Conservation (phyloP, 2,888 invertebrate species). For the Drosophila prolongata region DNA sequence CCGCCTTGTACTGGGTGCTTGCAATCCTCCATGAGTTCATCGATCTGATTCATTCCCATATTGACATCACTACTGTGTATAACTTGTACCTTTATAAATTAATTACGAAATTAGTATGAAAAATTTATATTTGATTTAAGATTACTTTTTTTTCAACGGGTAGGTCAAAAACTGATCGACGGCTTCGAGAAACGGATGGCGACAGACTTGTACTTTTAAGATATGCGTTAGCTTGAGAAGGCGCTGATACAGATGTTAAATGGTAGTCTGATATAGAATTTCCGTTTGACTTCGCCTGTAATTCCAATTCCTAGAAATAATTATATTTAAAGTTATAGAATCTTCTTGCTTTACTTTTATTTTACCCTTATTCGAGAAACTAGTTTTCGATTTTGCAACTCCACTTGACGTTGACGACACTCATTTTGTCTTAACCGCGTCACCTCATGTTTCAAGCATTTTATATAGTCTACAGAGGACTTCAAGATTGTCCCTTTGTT, state of each 20-base stretch:
- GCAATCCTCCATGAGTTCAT: conserved; percentile 88
- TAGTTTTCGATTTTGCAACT: conserved; percentile 92
- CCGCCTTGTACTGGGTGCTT: conserved; percentile 87
- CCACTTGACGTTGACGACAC: conserved; percentile 91
- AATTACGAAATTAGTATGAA: background rate
- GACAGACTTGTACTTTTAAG: conserved; percentile 81
- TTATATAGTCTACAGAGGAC: conserved; percentile 98
- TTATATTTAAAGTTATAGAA: too few species aligned
- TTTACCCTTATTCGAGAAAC: conserved; percentile 92
- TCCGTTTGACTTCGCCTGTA: conserved; percentile 91
- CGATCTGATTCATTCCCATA: conserved; percentile 87
- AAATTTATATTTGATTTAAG: background rate
- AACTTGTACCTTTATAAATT: conserved; percentile 85
- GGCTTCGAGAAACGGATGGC: conserved; percentile 61
- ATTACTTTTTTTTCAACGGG: conserved; percentile 83
- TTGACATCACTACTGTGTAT: conserved; percentile 86
- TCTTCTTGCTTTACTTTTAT: background rate
- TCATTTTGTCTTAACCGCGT: conserved; percentile 91
- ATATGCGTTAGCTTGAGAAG: conserved; percentile 83
- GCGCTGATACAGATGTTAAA: conserved; percentile 84
- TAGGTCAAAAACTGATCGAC: conserved; percentile 81
- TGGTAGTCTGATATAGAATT: conserved; percentile 88
- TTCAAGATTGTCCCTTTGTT: conserved; percentile 99
- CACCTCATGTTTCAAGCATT: conserved; percentile 90
- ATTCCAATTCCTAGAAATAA: conserved; percentile 89